Percentiles rank a stretch among this genome's conserved stretches.
phyloP scores from a whole-genome alignment of 2,888 invertebrate species.

The Lithophane semibrunnea region DNA sequence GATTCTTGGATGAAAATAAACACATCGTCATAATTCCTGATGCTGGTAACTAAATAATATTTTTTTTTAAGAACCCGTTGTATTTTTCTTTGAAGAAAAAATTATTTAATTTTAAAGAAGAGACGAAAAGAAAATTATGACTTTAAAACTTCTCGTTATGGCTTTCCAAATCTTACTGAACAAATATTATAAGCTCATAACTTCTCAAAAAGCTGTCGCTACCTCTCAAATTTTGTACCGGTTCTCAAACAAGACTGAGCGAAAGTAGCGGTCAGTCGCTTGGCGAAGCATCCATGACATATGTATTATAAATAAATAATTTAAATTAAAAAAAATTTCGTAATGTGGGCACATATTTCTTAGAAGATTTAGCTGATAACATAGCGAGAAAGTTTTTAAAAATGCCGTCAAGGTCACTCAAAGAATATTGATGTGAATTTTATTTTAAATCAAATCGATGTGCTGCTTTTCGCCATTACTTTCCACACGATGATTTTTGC shows the following conservation, averaged over 20 bases:
- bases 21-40: background rate
- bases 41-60: constrained; percentile 1
- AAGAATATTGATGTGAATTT: background rate
- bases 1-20: background rate
- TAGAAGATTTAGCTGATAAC: background rate
- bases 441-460: background rate
- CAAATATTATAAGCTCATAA: background rate
- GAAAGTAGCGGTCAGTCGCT: constrained; percentile 34
- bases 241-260: constrained; percentile 16
- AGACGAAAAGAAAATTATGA: background rate
- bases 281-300: constrained; percentile 34
- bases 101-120: background rate
- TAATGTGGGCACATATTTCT: background rate
- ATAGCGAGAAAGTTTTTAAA: background rate
- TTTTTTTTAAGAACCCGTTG: background rate
- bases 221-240: constrained; percentile 3
- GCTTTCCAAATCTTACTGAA: background rate
- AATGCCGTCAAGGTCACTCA: background rate
- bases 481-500: background rate
- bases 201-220: background rate
- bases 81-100: background rate
- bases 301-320: constrained; percentile 8
- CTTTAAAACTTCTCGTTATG: background rate
- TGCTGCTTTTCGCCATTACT: background rate
- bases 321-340: background rate